Conservation (phyloP, 2,113 vertebrate genomes). For the Oreochromis tanganicae region DNA sequence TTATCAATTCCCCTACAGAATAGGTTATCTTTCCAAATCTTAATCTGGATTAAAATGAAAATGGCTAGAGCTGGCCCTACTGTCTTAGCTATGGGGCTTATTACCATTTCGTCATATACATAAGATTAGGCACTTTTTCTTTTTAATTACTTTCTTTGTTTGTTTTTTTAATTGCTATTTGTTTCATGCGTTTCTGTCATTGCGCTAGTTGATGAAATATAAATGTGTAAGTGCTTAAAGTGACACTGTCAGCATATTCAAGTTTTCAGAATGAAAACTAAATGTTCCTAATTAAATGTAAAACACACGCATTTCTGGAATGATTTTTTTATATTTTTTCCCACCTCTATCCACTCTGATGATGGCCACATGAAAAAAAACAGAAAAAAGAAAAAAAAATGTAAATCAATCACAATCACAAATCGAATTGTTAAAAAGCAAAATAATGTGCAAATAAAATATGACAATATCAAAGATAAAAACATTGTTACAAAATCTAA, state of each 20-base stretch:
- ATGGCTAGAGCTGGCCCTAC: not conserved
- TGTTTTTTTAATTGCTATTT: not conserved
- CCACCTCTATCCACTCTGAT: not conserved
- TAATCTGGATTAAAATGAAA: not conserved
- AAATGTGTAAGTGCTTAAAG: not conserved
- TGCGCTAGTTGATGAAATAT: not conserved
- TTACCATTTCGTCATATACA: fast-evolving
- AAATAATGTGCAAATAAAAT: not conserved
- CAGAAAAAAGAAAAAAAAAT: fast-evolving
- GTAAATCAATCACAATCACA: not conserved
- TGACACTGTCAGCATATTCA: not conserved
- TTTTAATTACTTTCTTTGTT: not conserved
- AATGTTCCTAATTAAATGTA: not conserved
- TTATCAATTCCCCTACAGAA: not conserved
- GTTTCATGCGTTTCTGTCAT: not conserved
- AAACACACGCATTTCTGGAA: fast-evolving
- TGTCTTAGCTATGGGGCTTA: not conserved
- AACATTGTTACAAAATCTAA: not conserved
- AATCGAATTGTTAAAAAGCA: not conserved
- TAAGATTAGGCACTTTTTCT: not conserved
- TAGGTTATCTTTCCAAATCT: fast-evolving
- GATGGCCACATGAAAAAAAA: fast-evolving
- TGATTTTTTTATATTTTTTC: fast-evolving
- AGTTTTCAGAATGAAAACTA: not conserved
- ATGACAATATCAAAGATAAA: not conserved